A percentile compares a stretch with the other conserved stretches of the same genome.
Conservation (phyloP, 2,888 invertebrate species). For the Drosophila prolongata region DNA sequence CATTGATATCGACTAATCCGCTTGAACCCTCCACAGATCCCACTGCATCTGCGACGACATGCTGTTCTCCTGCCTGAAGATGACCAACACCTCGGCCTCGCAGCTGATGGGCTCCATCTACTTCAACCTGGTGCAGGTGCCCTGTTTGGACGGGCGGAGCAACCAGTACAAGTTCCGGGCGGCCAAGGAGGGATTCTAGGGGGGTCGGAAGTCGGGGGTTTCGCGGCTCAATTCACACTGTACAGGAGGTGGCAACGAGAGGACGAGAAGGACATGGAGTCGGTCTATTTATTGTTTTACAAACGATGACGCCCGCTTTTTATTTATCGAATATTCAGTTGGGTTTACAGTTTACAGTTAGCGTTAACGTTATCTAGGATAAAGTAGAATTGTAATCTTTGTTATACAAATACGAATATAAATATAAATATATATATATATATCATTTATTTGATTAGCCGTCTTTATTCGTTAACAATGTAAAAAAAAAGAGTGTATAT, state of each 20-base stretch:
- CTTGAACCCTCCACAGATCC: slow-evolving; percentile 85
- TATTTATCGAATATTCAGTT: slow-evolving; percentile 51
- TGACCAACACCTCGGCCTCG: slow-evolving; percentile 89
- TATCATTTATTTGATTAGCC: slow-evolving; percentile 33
- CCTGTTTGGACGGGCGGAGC: slow-evolving; percentile 78
- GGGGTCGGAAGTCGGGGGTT: neutral
- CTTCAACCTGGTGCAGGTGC: slow-evolving; percentile 90
- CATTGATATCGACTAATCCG: neutral
- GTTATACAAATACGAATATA: slow-evolving; percentile 53
- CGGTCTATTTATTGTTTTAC: slow-evolving; percentile 54
- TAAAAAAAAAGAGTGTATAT: slow-evolving; percentile 2
- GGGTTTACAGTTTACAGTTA: slow-evolving; percentile 46
- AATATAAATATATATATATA: slow-evolving; percentile 27
- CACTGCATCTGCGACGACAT: slow-evolving; percentile 95
- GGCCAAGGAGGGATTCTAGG: slow-evolving; percentile 83
- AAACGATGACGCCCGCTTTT: slow-evolving; percentile 40
- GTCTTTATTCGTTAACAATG: slow-evolving; percentile 44
- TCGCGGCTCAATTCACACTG: slow-evolving; percentile 9
- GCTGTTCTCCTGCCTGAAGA: slow-evolving; percentile 92
- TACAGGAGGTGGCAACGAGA: slow-evolving; percentile 32
- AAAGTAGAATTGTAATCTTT: slow-evolving; percentile 49
- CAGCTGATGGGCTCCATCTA: slow-evolving; percentile 92
- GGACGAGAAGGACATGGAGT: neutral
- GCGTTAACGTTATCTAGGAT: slow-evolving; percentile 55
- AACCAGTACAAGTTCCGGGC: slow-evolving; percentile 80